Evolutionary conservation across 2,113 vertebrate genomes (phyloP).

Genomic region (Esox niger): DNA sequence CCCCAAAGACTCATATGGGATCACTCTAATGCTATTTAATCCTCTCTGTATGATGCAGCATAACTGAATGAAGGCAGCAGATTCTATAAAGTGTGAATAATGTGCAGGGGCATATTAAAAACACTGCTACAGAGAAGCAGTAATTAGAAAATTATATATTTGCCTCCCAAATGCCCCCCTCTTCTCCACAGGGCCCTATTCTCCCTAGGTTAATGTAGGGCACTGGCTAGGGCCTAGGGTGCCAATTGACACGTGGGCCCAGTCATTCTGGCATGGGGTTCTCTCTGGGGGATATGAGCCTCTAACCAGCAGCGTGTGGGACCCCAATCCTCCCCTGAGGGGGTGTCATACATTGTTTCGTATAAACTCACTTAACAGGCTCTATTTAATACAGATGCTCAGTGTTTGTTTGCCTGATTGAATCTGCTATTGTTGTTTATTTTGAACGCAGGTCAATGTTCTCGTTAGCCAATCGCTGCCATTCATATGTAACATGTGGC

Average conservation of each 20-base stretch:
- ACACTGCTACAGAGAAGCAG: too few species aligned
- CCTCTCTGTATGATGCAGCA: conserved; percentile 53
- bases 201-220: conserved; percentile 30
- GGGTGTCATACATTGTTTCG: too few species aligned
- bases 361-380: too few species aligned
- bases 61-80: conserved; percentile 50
- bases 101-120: conserved; percentile 50
- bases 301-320: not conserved
- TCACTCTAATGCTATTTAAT: conserved; percentile 62
- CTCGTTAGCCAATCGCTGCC: too few species aligned
- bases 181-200: too few species aligned
- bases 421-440: not conserved
- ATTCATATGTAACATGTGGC: too few species aligned
- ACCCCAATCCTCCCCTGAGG: not conserved
- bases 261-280: conserved; percentile 49
- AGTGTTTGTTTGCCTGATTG: not conserved
- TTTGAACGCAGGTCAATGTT: not conserved
- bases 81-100: conserved; percentile 62
- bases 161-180: too few species aligned
- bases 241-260: too few species aligned
- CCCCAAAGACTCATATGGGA: conserved; percentile 63
- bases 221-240: conserved; percentile 31
- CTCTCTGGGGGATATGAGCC: conserved; percentile 29
- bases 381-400: not conserved
- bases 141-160: too few species aligned